These are phyloP conservation scores for Gymnobelideus leadbeateri DNA, from an alignment of 2,113 vertebrate species.

Conservation along the genomic window DNA sequence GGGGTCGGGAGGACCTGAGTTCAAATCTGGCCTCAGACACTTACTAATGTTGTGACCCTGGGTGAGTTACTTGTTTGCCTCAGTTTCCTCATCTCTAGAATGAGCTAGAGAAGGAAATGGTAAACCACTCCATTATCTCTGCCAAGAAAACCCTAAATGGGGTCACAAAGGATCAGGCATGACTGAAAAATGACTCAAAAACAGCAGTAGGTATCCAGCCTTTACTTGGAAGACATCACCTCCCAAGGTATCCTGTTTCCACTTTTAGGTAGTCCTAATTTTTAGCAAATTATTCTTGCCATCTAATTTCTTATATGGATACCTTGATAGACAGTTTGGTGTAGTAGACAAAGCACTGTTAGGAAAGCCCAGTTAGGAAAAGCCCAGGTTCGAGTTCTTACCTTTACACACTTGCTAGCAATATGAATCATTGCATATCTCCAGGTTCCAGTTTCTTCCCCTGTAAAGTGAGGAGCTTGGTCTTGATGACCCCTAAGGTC, in stretches of 20 bases:
- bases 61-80: not conserved
- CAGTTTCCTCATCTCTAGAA: not conserved
- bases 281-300: not conserved
- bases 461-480: not conserved
- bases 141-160: not conserved
- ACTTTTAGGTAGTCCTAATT: not conserved
- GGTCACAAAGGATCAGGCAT: too few species aligned
- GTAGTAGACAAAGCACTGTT: not conserved
- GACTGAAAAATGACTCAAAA: not conserved
- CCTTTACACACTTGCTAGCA: not conserved
- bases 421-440: not conserved
- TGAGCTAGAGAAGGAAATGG: not conserved
- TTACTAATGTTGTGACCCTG: not conserved
- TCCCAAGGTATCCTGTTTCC: not conserved
- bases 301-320: not conserved
- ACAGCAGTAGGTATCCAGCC: not conserved
- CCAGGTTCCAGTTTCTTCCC: not conserved
- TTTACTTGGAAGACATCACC: not conserved
- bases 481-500: not conserved
- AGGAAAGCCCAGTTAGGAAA: too few species aligned
- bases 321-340: not conserved
- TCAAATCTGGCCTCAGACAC: not conserved
- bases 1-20: not conserved
- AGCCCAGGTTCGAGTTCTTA: not conserved
- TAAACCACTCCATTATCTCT: not conserved